A percentile compares a stretch with the other conserved stretches of the same genome.
phyloP scores from a whole-genome alignment of 1,140 invertebrate species.

The Charaxes varanes region DNA sequence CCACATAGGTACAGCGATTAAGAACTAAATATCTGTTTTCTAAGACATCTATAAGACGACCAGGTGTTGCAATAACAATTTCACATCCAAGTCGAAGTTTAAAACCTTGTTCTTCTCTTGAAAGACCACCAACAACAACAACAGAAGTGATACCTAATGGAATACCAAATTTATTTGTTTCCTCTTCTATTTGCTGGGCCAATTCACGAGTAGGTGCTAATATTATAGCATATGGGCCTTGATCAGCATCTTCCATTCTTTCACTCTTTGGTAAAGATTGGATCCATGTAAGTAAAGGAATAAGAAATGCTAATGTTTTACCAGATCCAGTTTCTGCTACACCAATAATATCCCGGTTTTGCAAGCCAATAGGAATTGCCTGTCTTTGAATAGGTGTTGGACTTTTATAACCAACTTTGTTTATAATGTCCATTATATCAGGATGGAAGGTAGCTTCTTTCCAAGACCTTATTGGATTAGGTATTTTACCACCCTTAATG shows the following conservation, averaged over 20 bases:
- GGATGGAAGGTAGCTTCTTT: slow-evolving; percentile 93
- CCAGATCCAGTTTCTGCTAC: slow-evolving; percentile 99
- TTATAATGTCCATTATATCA: slow-evolving; percentile 96
- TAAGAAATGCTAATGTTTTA: slow-evolving; percentile 98
- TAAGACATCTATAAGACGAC: slow-evolving; percentile 98
- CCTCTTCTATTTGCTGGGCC: slow-evolving; percentile 99
- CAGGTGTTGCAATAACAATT: slow-evolving; percentile 99
- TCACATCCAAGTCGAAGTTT: slow-evolving; percentile 97
- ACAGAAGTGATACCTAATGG: slow-evolving; percentile 96
- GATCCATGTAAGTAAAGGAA: slow-evolving; percentile 98
- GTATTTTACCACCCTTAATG: slow-evolving; percentile 98
- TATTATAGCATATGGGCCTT: slow-evolving; percentile 99
- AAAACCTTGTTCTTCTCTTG: slow-evolving; percentile 98
- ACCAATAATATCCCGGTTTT: slow-evolving; percentile 99
- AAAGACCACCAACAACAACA: slow-evolving; percentile 98
- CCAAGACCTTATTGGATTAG: slow-evolving; percentile 97
- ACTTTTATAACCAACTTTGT: slow-evolving; percentile 97
- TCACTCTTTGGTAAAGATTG: slow-evolving; percentile 97
- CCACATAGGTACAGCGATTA: slow-evolving; percentile 95
- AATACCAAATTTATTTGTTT: slow-evolving; percentile 97
- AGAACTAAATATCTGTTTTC: slow-evolving; percentile 98
- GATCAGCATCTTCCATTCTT: slow-evolving; percentile 91
- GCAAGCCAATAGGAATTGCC: slow-evolving; percentile 98
- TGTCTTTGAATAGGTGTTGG: slow-evolving; percentile 99
- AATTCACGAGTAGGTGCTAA: slow-evolving; percentile 98